Percentiles rank a stretch among this genome's conserved stretches.
phyloP scores from a whole-genome alignment of 2,888 invertebrate species.

The Psococerastis gibbosa region DNA sequence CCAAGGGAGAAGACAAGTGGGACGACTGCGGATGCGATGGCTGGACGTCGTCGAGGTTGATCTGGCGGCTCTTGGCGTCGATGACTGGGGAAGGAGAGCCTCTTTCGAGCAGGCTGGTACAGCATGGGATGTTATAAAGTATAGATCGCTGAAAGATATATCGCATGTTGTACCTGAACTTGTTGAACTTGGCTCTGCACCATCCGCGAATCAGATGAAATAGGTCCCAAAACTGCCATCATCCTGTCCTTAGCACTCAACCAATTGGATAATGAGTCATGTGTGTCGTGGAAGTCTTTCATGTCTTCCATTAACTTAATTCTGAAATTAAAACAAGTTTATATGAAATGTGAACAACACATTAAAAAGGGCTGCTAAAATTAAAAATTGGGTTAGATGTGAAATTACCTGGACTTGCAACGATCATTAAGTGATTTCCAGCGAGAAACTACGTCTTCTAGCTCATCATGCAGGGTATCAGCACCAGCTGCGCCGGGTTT shows the following conservation, averaged over 20 bases:
- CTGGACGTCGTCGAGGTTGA: no score
- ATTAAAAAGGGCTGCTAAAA: neutral
- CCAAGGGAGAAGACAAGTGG: no score
- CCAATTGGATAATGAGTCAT: slow-evolving; percentile 72
- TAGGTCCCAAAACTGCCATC: slow-evolving; percentile 87
- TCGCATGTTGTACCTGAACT: slow-evolving; percentile 25
- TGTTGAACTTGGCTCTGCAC: slow-evolving; percentile 91
- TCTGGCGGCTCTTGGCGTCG: no score
- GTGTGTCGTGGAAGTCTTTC: slow-evolving; percentile 80
- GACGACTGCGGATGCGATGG: no score
- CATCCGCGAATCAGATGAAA: slow-evolving; percentile 89
- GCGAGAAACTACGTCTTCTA: slow-evolving; percentile 59
- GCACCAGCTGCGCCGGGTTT: slow-evolving; percentile 71
- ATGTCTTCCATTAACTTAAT: slow-evolving; percentile 65
- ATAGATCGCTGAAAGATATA: slow-evolving; percentile 2
- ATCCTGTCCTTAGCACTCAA: slow-evolving; percentile 84
- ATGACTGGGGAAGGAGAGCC: no score
- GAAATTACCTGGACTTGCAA: slow-evolving; percentile 49
- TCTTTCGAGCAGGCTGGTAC: no score
- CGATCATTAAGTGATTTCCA: slow-evolving; percentile 76
- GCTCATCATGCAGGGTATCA: slow-evolving; percentile 62
- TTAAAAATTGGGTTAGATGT: slow-evolving; percentile 27
- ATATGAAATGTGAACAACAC: neutral
- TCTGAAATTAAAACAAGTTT: slow-evolving; percentile 22
- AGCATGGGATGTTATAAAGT: neutral